Evolutionary conservation across 2,888 invertebrate species (phyloP).

Genomic region (Drosophila robusta): DNA sequence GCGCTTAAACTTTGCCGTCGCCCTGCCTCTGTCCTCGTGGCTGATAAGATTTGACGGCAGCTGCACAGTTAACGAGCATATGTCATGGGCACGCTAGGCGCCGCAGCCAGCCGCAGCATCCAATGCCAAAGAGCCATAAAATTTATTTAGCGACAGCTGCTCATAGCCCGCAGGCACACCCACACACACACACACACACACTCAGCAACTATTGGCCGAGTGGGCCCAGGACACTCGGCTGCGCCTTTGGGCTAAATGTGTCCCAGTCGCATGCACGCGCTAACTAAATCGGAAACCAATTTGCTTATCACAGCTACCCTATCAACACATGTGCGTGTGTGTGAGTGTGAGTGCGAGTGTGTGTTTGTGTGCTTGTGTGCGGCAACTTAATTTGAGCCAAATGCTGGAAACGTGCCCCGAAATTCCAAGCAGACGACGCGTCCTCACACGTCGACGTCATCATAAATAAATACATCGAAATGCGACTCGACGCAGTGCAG

Average conservation of each 20-base stretch:
- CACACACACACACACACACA: conserved; percentile 12
- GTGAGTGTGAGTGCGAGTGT: not conserved
- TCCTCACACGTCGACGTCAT: conserved; percentile 25
- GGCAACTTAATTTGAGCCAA: conserved; percentile 49
- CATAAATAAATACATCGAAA: conserved; percentile 38
- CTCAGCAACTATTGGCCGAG: not conserved
- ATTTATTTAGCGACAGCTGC: conserved; percentile 57
- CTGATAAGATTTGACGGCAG: conserved; percentile 29
- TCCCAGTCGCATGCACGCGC: conserved; percentile 42
- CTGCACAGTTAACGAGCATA: conserved; percentile 56
- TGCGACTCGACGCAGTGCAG: conserved; percentile 61
- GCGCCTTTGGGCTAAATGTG: conserved; percentile 45
- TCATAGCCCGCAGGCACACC: conserved; percentile 17
- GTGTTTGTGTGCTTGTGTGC: conserved; percentile 12
- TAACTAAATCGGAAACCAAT: conserved; percentile 74
- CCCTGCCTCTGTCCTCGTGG: not conserved
- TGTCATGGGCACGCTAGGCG: conserved; percentile 16
- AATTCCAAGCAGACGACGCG: conserved; percentile 26
- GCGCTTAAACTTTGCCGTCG: conserved; percentile 46
- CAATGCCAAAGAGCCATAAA: conserved; percentile 31
- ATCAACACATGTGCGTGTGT: conserved; percentile 1
- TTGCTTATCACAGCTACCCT: conserved; percentile 57
- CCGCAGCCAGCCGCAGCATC: conserved; percentile 13
- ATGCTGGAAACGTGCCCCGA: conserved; percentile 37
- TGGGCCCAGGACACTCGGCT: conserved; percentile 19